Evolutionary conservation across 1,140 invertebrate species (phyloP), one percentile per base, ranked within the genome.

Genomic region (Ruditapes philippinarum): DNA sequence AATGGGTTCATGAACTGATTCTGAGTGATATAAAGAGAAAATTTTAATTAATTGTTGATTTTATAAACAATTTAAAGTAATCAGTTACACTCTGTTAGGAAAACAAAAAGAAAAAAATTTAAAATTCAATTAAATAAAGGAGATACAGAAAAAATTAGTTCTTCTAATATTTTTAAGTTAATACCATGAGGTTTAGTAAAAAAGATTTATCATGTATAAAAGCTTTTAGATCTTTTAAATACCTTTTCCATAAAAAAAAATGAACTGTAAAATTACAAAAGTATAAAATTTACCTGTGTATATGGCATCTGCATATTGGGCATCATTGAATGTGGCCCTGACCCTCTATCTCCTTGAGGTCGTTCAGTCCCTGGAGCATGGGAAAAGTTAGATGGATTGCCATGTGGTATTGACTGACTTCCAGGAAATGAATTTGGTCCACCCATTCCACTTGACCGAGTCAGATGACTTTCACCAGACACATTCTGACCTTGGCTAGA

Each of bases 1-100:
- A 88, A 88, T 19, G 87, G 78, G 51, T 54, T 82, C 87, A 89
- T 82, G 49, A 81, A 89, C 40, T 57, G 85, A 36, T 78, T 80
- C 85, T 88, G 85, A n/a, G n/a, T n/a, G n/a, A n/a, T n/a, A n/a
- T n/a, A n/a, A n/a, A n/a, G n/a, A n/a, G n/a, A n/a, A n/a, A n/a
- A n/a, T n/a, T n/a, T n/a, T n/a, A n/a, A n/a, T n/a, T n/a, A n/a
- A n/a, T n/a, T n/a, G n/a, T n/a, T n/a, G n/a, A n/a, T n/a, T n/a
- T n/a, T n/a, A n/a, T n/a, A n/a, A n/a, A n/a, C n/a, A n/a, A n/a
- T n/a, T n/a, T n/a, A n/a, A n/a, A n/a, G n/a, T n/a, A n/a, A n/a
- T n/a, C n/a, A n/a, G n/a, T n/a, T n/a, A n/a, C n/a, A n/a, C n/a
- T n/a, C n/a, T n/a, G n/a, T n/a, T n/a, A n/a, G n/a, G n/a, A n/a